Evolutionary conservation across 2,113 vertebrate species (phyloP), one percentile per base, ranked within the genome.

Genomic region (Gnathonemus echidnorhynchus): DNA sequence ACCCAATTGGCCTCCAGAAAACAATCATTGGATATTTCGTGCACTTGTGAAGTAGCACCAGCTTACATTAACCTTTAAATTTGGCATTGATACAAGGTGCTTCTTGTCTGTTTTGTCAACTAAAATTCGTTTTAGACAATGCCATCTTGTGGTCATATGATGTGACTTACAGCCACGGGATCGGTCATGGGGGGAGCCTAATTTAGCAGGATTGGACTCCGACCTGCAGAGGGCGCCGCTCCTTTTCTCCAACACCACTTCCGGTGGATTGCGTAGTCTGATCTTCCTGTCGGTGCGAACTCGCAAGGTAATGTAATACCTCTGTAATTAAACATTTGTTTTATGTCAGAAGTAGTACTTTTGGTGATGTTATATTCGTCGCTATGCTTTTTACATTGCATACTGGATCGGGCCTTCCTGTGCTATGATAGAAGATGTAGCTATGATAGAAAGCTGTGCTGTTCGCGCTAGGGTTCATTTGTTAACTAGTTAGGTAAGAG

Each of bases 221-320:
- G 46, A 83, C 70, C 89, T 15, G 35, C 19, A 85, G 83, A 48
- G 83, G 45, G 83, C 42, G 42, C 45, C 83, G 42, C 10, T 48
- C 45, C 15, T n/a, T 85, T 48, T 24, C 8, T n/a, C 42, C 46
- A 49, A 35, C 52, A 17, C 48, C 35, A 56, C 19, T 87, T 58
- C 13, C 10, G 74, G 74, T 42, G 35, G 4, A 42, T 80, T 80
- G 74, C 74, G 31, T 80, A 80, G 35, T 7, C 31, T 39, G 13
- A n/a, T 86, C 89, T 86, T 90, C 89, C 85, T 87, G 56, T 90
- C 35, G 56, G 56, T 87, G 58, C 27, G 89, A 56, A 90, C 45
- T 15, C 58, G 1, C 56, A 90, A 87, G 89, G 89, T 90, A 90
- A 49, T 88, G 83, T 8, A 45, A 48, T 48, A 42, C 5, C 35